A percentile compares a stretch with the other conserved stretches of the same genome.
Evolutionary conservation across 2,888 invertebrate species (phyloP).

Genomic region (Xestobium rufovillosum): DNA sequence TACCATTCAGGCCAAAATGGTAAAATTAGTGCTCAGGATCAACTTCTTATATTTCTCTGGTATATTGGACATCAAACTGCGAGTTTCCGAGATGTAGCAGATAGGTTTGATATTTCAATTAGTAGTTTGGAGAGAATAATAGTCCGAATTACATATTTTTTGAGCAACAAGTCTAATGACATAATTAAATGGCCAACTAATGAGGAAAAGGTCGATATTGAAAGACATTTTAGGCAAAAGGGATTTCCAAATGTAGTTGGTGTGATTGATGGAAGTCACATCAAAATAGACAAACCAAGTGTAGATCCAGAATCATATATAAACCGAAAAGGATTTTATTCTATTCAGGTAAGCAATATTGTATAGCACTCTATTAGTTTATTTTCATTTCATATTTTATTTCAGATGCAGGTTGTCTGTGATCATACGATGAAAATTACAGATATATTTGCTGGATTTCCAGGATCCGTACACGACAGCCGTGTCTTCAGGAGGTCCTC

Average conservation of each 20-base stretch:
- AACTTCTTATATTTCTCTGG: conserved; percentile 18
- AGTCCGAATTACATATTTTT: conserved; percentile 12
- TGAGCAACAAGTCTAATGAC: conserved; percentile 19
- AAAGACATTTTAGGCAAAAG: conserved; percentile 12
- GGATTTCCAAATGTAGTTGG: conserved; percentile 19
- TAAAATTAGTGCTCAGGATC: conserved; percentile 3
- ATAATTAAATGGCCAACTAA: conserved; percentile 21
- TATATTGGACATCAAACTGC: conserved; percentile 22
- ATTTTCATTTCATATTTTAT: background rate
- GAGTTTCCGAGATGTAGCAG: conserved; percentile 22
- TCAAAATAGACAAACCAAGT: conserved; percentile 18
- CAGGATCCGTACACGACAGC: conserved; percentile 2
- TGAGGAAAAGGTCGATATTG: conserved; percentile 17
- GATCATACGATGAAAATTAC: conserved; percentile 1
- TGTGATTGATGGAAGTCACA: conserved; percentile 19
- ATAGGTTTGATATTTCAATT: conserved; percentile 21
- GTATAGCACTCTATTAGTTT: no score
- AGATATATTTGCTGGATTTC: background rate
- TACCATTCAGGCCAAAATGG: conserved; percentile 9
- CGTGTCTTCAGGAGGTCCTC: conserved; percentile 2
- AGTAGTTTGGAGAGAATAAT: conserved; percentile 19
- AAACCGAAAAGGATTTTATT: conserved; percentile 19
- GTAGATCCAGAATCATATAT: conserved; percentile 20
- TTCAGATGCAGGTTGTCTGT: background rate
- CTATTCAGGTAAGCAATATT: conserved; percentile 15